Evolutionary conservation across 2,888 invertebrate species (phyloP), one percentile per base, ranked within the genome.

Genomic region (Bursaphelenchus okinawaensis): DNA sequence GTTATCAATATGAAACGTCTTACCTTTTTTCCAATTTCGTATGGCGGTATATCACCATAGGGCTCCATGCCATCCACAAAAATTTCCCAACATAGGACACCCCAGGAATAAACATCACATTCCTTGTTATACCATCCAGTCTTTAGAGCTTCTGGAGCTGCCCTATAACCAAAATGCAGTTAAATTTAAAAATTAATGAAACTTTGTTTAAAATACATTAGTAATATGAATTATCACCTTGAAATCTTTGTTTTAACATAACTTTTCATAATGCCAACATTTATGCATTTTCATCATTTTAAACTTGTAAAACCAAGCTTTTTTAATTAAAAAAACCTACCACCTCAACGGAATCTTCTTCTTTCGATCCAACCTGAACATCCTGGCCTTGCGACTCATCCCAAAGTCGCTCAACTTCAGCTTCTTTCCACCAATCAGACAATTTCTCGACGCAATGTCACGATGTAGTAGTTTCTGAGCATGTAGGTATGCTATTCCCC

Each of bases 401-500:
- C 71, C 71, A 22, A 72, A 72, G 54, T 71, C 70, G 4, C 68
- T 59, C 28, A 74, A 72, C 52, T 74, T 74, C 8, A 74, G 72
- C 29, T 64, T 40, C 40, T 40, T 40, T n/a, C n/a, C n/a, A 9
- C 54, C 56, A 56, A 23, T 67, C 0, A 68, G 59, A 29, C 68
- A 68, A 40, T 68, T 68, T 16, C 70, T 29, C 8, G 70, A 70
- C 7, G 70, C 71, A 22, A 70, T 68, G 26, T 72, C 71, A 19
- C 70, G 65, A 51, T 70, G 70, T 26, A 70, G 51, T 22, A 65
- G 50, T 40, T 72, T 65, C 50, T 60, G 63, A n/a, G 54, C 31
- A 62, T 70, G 70, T 22, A 70, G 27, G 54, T 70, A 70, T 20
- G 64, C 63, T 4, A 63, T 20, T 7, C 63, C 63, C 40, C 20